Base-by-base conservation (phyloP, 2,888 invertebrate genomes). In the Metallyticus violacea region DNA sequence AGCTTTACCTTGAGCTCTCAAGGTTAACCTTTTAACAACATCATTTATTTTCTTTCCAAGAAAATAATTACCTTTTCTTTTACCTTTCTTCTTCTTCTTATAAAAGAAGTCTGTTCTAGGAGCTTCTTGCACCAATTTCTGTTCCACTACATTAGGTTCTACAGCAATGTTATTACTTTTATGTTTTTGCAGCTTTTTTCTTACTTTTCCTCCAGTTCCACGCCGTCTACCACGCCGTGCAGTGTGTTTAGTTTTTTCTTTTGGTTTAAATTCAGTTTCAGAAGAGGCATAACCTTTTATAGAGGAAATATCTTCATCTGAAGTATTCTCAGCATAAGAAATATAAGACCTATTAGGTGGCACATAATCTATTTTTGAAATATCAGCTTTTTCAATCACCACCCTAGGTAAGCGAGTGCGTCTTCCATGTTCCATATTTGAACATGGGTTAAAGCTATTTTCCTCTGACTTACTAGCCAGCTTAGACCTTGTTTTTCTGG, bases 341-440 rank as follows among this genome's bases (percentile, higher is more conserved):
- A 62, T 62, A 15, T 30, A 28, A 77, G 22, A 6, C 7, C 27
- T 78, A n/a, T 28, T 26, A 22, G 81, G 25, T 15, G 40, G 26
- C 40, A 15, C 22, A 15, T 15, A 62, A 9, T 62, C 40, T 4
- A 62, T 62, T 26, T 86, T 86, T 15, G 85, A 76, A 40, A 87
- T 85, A 79, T 86, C 87, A 26, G 87, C 28, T 26, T 86, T 86
- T 30, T 87, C 86, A 30, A 87, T 30, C 22, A 87, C 25, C 9
- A 87, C 81, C 27, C 85, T 77, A n/a, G 87, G 87, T 25, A 78
- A 9, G 76, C 79, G 76, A 9, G 40, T 25, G n/a, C 79, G 81
- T 25, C 79, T 85, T 25, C 62, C 85, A 85, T 26, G 29, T 40
- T 85, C 79, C 27, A n/a, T 40, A 77, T 27, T 26, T 7, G 25